Evolutionary conservation across 2,113 vertebrate genomes (phyloP).

Genomic region (Montifringilla adamsi): DNA sequence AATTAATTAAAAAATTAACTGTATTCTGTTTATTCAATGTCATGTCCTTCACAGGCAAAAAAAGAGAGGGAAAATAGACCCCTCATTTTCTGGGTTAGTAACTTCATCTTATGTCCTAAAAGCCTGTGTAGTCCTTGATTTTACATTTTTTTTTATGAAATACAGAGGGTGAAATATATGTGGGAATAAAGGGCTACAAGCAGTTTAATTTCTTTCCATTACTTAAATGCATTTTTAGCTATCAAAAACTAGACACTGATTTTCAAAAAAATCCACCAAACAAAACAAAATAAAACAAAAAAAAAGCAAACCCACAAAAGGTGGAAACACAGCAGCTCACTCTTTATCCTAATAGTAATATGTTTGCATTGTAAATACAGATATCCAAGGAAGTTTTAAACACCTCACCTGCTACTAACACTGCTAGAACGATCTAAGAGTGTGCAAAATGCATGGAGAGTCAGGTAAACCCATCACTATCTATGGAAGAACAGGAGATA

Average conservation of each 20-base stretch:
- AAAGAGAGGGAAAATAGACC: background rate
- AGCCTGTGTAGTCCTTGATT: background rate
- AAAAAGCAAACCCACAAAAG: background rate
- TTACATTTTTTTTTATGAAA: background rate
- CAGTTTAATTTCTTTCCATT: background rate
- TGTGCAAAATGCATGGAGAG: accelerated
- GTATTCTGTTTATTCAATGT: background rate
- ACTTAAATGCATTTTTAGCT: background rate
- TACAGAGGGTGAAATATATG: background rate
- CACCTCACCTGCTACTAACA: accelerated
- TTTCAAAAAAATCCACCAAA: background rate
- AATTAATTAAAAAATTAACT: background rate
- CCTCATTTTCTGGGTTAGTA: background rate
- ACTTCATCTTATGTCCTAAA: background rate
- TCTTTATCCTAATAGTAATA: background rate
- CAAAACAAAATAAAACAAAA: background rate
- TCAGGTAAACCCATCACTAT: background rate
- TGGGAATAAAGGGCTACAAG: background rate
- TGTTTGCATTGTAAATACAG: background rate
- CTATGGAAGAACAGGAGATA: background rate
- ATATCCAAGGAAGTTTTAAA: background rate
- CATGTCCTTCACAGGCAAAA: background rate
- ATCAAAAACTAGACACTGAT: background rate
- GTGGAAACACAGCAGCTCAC: background rate
- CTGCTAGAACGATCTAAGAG: background rate